Base-by-base conservation (phyloP, 2,113 vertebrate species). In the Himantopus leucocephalus region DNA sequence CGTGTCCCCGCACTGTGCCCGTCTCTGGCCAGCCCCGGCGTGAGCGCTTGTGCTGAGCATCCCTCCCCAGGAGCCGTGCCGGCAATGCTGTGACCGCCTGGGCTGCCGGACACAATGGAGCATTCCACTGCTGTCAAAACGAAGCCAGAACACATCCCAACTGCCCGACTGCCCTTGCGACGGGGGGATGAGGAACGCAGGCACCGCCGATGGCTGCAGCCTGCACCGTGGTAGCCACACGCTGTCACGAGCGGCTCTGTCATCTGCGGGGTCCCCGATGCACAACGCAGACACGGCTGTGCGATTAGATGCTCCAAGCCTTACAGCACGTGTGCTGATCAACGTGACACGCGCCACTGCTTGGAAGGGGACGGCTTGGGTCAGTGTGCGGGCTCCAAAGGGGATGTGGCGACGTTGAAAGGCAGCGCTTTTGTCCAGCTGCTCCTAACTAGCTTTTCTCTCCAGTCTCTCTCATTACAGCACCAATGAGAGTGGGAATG, bases 141-240 rank as follows among this genome's bases (percentile, higher is more conserved):
- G 14, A 68, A 68, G 27, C 43, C 18, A 32, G 34, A 58, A 85
- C 87, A 23, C 18, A 21, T n/a, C 64, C 59, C 39, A 3, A 39
- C 43, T 50, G 30, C 34, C 7, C 0, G 1, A 14, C 17, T 66
- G 19, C 9, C 43, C 15, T 91, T 95, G 17, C 60, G 20, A 7
- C 1, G 1, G 45, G 60, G 30, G 18, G 45, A 14, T 27, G 14
- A 22, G 55, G 18, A 39, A 10, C 0, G 0, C 20, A 78, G 35
- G 45, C 2, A 2, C 41, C 63, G 66, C 56, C 9, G 2, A 6
- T 4, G 32, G 68, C 23, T 16, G 67, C 80, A 59, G 26, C 43
- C 47, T 4, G 14, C 32, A 3, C 64, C 2, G 2, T 14, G 29
- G 3, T 8, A 60, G 9, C 58, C 45, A 30, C 1, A 10, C 8